phyloP scores from a whole-genome alignment of 1,140 invertebrate species.

The Caerostris darwini region DNA sequence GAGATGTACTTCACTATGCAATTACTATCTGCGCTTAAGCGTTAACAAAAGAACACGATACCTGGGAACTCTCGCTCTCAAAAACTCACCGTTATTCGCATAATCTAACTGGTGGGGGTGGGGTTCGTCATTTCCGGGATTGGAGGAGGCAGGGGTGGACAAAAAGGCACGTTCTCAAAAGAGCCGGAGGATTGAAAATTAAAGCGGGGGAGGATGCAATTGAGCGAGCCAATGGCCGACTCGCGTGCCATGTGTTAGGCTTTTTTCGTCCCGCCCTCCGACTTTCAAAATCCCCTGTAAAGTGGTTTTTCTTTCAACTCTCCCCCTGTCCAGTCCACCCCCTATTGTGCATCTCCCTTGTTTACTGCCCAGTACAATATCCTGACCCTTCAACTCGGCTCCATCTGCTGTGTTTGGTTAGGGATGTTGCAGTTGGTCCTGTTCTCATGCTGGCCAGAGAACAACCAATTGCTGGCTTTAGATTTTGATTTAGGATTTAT shows the following conservation, averaged over 20 bases:
- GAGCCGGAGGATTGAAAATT: constrained; percentile 31
- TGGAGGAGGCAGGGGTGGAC: constrained; percentile 4
- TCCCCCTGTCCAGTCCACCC: constrained; percentile 9
- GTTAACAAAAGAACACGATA: neutral
- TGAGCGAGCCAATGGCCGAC: constrained; percentile 58
- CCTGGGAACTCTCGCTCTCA: neutral
- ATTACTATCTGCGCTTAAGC: neutral
- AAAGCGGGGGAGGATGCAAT: constrained; percentile 33
- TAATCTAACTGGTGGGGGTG: neutral
- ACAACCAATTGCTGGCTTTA: too few relatives aligned
- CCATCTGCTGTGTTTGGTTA: constrained; percentile 61
- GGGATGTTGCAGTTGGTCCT: constrained; percentile 18
- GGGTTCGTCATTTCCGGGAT: neutral
- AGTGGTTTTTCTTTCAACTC: constrained; percentile 67
- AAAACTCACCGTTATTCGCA: constrained; percentile 2
- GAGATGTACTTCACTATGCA: too few relatives aligned
- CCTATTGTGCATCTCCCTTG: constrained; percentile 26
- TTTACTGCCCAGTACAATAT: constrained; percentile 60
- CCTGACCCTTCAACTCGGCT: constrained; percentile 50
- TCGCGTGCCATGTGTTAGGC: constrained; percentile 75
- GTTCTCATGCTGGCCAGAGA: neutral
- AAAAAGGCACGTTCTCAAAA: neutral
- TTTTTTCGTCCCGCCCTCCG: constrained; percentile 32
- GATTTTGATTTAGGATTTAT: too few relatives aligned
- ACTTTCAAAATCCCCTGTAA: constrained; percentile 7